Base-by-base conservation (phyloP, 2,888 invertebrate species). In the Tetheella fluctuosa region DNA sequence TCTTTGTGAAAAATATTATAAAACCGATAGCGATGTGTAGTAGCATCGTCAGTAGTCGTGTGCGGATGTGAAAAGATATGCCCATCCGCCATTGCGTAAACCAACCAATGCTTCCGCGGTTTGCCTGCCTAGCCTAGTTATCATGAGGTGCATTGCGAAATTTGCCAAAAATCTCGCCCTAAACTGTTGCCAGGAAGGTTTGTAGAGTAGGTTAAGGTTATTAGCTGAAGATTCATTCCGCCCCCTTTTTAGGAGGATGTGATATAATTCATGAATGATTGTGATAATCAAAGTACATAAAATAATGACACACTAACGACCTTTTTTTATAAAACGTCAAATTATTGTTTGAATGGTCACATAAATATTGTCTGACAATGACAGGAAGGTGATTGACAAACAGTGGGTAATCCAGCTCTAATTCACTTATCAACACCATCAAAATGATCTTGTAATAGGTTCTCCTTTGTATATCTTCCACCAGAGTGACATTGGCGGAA, bases 111-210 rank as follows among this genome's bases (percentile, higher is more conserved):
- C 80, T 87, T 86, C 87, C 85, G 78, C 63, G 69, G 65, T 80
- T 64, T 66, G 69, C 88, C 86, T 86, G 81, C 79, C 82, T 86
- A 86, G 89, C 87, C 25, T 34, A 34, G 8, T 7, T 90, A 88
- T 82, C 59, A 67, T 34, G 66, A 65, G 54, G 64, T 61, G 59
- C 63, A 67, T 91, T 91, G 91, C 90, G 89, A 91, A 91, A 91
- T 82, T 85, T 81, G 88, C 86, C 88, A 86, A 91, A 87, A 79
- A 79, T 71, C 65, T 48, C 48, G 20, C 6, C 17, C 42, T 17
- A 42, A 15, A 42, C 6, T 42, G 20, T 48, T 48, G 66, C 68
- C 59, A 55, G 58, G 59, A 56, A 23, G 17, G 20, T 42, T 6
- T 42, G 10, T 48, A 48, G 39, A 39, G 20, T 48, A 48, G 48